These are phyloP conservation scores for Tenualosa ilisha DNA, from an alignment of 2,797 vertebrate genomes.

Conservation along the genomic window DNA sequence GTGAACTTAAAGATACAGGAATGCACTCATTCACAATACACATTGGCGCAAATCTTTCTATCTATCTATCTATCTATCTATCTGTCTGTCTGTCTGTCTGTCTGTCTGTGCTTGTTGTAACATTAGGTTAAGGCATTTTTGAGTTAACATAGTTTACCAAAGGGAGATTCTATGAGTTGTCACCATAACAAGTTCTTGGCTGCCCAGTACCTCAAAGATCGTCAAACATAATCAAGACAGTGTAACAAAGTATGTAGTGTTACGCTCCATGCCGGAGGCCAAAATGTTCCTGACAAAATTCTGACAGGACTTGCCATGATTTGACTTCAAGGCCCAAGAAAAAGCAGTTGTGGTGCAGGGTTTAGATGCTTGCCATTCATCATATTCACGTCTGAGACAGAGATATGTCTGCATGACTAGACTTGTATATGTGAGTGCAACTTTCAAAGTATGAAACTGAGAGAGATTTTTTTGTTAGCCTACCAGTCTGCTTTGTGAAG, in stretches of 20 bases:
- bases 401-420: slow-evolving; percentile 6
- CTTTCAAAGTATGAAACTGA: background rate
- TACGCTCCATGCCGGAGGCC: background rate
- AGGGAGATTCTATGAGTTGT: background rate
- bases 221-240: background rate
- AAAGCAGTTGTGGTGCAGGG: background rate
- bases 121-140: background rate
- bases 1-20: slow-evolving; percentile 38
- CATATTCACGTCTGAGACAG: background rate
- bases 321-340: background rate
- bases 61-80: background rate
- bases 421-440: background rate
- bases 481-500: background rate
- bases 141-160: background rate
- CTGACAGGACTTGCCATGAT: background rate
- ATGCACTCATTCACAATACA: slow-evolving; percentile 33
- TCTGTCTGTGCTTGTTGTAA: background rate
- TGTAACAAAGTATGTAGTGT: background rate
- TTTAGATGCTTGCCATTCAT: slow-evolving; percentile 11
- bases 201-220: background rate
- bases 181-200: background rate
- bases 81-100: background rate
- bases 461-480: background rate
- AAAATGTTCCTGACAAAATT: background rate
- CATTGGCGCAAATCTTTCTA: background rate